Base-by-base conservation (phyloP, 2,797 vertebrate species). In the Pogonophryne albipinna region DNA sequence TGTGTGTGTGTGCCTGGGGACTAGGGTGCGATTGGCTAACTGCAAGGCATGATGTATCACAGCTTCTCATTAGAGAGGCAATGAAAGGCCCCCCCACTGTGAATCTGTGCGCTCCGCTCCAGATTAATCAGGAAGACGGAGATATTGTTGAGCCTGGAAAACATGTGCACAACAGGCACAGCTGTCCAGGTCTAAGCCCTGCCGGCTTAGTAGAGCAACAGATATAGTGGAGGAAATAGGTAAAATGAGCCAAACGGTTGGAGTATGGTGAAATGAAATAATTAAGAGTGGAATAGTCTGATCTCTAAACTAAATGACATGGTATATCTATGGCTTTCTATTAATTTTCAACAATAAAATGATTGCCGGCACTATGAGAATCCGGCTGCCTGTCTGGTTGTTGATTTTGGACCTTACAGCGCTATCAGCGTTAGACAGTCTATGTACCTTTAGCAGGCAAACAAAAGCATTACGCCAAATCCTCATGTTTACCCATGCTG, bases 371-470 rank as follows among this genome's bases (percentile, higher is more conserved):
- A 57, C 83, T 69, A 82, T 84, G 55, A 66, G 78, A 67, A 85
- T 71, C 80, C 76, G 76, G 50, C 78, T 66, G 79, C 66, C 80
- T 74, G 87, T 82, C 87, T 83, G 87, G 55, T 80, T 87, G 81
- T 95, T 95, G 93, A 94, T 91, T 93, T 94, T 94, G 91, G 93
- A 87, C 88, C 79, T 80, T 71, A 71, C 77, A 80, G 80, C 84
- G 87, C 87, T 94, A 94, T 95, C 94, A 90, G 94, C 93, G 93
- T 94, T 94, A 94, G 92, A 94, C 94, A 95, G 95, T 93, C 90
- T 94, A 93, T 95, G 94, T 95, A 95, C 93, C 94, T 93, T 94
- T 93, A 91, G 84, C 91, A 91, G 87, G 87, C 94, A 95, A 95
- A 95, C 93, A 94, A 91, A 92, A 92, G 88, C 93, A 89, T 94